A percentile compares a stretch with the other conserved stretches of the same genome.
Evolutionary conservation across 2,888 invertebrate genomes (phyloP).

Genomic region (Drosophila anceps): DNA sequence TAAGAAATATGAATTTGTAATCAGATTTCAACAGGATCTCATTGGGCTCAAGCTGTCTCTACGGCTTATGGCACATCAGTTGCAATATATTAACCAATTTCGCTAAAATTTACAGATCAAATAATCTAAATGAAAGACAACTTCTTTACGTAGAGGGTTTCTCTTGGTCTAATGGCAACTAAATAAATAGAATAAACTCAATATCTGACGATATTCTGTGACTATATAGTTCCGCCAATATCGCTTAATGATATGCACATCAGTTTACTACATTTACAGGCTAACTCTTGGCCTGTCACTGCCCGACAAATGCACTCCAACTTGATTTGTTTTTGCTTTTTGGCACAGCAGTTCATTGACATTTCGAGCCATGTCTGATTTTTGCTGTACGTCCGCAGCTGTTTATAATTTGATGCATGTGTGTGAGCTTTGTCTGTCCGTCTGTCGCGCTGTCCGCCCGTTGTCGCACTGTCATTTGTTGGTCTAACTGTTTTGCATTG

Average conservation of each 20-base stretch:
- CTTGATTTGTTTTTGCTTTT: conserved; percentile 40
- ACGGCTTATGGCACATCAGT: neutral
- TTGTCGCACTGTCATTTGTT: conserved; percentile 59
- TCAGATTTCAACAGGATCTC: neutral
- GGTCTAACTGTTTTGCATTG: conserved; percentile 81
- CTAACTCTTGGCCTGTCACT: neutral
- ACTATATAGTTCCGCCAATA: neutral
- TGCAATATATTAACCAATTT: neutral
- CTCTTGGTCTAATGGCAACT: neutral
- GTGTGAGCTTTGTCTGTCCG: conserved; percentile 7
- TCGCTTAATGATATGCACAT: neutral
- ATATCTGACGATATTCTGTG: neutral
- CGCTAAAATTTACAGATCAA: neutral
- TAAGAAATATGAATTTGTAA: neutral
- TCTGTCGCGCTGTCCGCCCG: conserved; percentile 17
- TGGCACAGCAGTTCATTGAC: conserved; percentile 74
- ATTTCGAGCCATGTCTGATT: conserved; percentile 36
- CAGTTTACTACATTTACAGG: neutral
- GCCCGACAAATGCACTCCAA: neutral
- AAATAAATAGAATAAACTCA: neutral
- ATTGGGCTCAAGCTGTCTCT: neutral
- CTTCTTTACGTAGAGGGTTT: no score
- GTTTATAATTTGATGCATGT: conserved; percentile 62
- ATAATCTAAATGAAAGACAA: no score
- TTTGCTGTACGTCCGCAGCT: conserved; percentile 45